Evolutionary conservation across 2,888 invertebrate species (phyloP).

Genomic region (Heliconius ethilla): DNA sequence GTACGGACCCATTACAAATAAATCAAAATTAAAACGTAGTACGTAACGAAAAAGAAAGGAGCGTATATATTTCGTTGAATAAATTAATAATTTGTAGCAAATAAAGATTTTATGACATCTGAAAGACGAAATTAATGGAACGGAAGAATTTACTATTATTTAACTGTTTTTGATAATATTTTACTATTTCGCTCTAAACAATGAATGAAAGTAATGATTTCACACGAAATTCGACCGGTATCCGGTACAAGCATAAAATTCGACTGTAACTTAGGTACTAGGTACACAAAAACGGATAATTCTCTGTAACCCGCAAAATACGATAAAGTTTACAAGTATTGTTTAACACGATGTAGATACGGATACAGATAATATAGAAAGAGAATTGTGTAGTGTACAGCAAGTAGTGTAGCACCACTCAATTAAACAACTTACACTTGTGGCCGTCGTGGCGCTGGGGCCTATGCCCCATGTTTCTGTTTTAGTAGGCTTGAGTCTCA

Average conservation of each 20-base stretch:
- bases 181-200: not conserved
- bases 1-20: too few species aligned
- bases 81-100: too few species aligned
- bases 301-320: conserved; percentile 14
- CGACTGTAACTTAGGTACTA: conserved; percentile 5
- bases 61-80: too few species aligned
- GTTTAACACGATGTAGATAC: not conserved
- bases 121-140: not conserved
- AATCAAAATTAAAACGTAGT: too few species aligned
- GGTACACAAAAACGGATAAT: not conserved
- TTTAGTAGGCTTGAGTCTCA: too few species aligned
- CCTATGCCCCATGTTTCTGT: too few species aligned
- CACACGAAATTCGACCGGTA: conserved; percentile 9
- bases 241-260: not conserved
- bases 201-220: conserved; percentile 5
- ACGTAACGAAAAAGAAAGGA: too few species aligned
- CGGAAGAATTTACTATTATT: not conserved
- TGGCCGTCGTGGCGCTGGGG: too few species aligned
- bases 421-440: not conserved
- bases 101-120: not conserved
- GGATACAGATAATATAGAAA: conserved; percentile 36
- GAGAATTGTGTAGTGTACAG: conserved; percentile 28
- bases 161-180: not conserved
- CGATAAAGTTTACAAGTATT: conserved; percentile 17
- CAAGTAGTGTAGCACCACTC: not conserved